phyloP scores from a whole-genome alignment of 2,113 vertebrate genomes.

The Bubo scandiacus region DNA sequence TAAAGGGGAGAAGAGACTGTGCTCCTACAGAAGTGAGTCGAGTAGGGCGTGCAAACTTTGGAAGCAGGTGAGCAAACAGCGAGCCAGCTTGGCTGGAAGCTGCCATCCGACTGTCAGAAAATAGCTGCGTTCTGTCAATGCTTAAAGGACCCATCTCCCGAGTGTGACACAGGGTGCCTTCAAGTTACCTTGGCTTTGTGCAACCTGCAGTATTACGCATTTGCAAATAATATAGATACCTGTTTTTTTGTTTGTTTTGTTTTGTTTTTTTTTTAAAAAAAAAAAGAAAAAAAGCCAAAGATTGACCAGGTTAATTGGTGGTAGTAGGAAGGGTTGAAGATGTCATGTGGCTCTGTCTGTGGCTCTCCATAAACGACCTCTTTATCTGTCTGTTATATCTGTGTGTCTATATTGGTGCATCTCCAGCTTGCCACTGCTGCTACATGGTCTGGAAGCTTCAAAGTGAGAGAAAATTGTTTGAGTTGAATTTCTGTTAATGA shows the following conservation, averaged over 20 bases:
- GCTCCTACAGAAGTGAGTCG: not conserved
- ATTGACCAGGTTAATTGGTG: constrained; percentile 48
- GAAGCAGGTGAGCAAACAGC: constrained; percentile 17
- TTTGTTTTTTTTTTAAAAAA: not conserved
- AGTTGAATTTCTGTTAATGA: constrained; percentile 15
- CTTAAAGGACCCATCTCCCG: constrained; percentile 24
- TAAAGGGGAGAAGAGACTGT: not conserved
- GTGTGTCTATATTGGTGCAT: not conserved
- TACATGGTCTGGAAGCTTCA: constrained; percentile 11
- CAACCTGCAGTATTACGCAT: constrained; percentile 63
- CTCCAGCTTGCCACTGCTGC: constrained; percentile 53
- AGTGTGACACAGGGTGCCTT: constrained; percentile 70
- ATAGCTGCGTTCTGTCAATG: not conserved
- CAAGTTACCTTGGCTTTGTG: constrained; percentile 49
- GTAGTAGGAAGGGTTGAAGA: not conserved
- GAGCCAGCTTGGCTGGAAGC: not conserved
- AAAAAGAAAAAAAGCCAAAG: constrained; percentile 71
- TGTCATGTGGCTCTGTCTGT: constrained; percentile 38
- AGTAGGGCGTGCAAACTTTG: not conserved
- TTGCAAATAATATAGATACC: not conserved
- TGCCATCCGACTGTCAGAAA: not conserved
- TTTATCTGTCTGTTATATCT: constrained; percentile 26
- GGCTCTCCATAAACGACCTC: constrained; percentile 33
- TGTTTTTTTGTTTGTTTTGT: not conserved
- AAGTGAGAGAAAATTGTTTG: not conserved